Conservation (phyloP, 1,140 invertebrate genomes). For the Tetramorium simillimum region DNA sequence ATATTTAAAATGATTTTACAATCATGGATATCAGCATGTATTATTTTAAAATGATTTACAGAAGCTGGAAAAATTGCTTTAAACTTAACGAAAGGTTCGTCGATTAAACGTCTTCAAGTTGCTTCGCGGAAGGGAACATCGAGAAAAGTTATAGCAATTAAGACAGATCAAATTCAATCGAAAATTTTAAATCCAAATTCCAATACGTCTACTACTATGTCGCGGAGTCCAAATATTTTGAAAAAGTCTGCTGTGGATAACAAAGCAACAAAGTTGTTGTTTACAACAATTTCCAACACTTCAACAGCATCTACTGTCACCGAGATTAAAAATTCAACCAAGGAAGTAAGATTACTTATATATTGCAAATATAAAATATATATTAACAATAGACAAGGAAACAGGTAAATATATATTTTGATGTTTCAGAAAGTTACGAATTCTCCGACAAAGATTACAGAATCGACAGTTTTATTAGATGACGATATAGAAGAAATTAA, state of each 20-base stretch:
- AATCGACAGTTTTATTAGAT: slow-evolving; percentile 79
- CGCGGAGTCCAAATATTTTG: slow-evolving; percentile 81
- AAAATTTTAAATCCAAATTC: slow-evolving; percentile 76
- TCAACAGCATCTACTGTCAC: slow-evolving; percentile 68
- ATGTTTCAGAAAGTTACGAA: slow-evolving; percentile 65
- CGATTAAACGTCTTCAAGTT: slow-evolving; percentile 79
- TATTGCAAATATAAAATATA: slow-evolving; percentile 13
- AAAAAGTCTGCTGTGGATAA: slow-evolving; percentile 83
- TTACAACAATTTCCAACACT: slow-evolving; percentile 77
- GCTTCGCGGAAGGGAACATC: slow-evolving; percentile 73
- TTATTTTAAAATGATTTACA: slow-evolving; percentile 67
- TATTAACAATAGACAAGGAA: background rate
- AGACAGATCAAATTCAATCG: slow-evolving; percentile 78
- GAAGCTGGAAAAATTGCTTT: slow-evolving; percentile 92
- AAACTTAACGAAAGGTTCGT: slow-evolving; percentile 86
- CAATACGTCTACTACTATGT: slow-evolving; percentile 66
- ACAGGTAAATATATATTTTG: slow-evolving; percentile 4
- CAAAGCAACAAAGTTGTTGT: slow-evolving; percentile 80
- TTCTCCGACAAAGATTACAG: slow-evolving; percentile 66
- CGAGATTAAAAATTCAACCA: slow-evolving; percentile 67
- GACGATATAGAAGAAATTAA: slow-evolving; percentile 82
- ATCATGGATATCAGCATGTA: background rate
- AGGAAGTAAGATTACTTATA: slow-evolving; percentile 50
- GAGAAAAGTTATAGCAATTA: slow-evolving; percentile 83
- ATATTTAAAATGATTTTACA: slow-evolving; percentile 10